These are phyloP conservation scores for Xiphydria camelus DNA, from an alignment of 2,888 invertebrate species.

Conservation along the genomic window DNA sequence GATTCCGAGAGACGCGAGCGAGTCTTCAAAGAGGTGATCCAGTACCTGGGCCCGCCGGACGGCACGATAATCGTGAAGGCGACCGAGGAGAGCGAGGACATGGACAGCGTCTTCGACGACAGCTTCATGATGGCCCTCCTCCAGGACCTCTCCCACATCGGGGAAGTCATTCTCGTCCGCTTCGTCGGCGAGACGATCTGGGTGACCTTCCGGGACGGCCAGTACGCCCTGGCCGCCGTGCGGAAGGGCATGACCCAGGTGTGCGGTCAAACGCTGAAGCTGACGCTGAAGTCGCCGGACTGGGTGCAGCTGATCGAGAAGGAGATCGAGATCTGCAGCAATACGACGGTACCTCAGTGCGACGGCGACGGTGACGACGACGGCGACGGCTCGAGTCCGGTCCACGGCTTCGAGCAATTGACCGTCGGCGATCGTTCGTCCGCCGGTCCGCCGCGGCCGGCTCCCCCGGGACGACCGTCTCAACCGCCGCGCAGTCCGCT, in stretches of 20 bases:
- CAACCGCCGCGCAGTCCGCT: slow-evolving; percentile 50
- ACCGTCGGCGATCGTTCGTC: slow-evolving; percentile 61
- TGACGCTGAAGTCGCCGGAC: slow-evolving; percentile 80
- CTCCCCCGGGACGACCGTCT: slow-evolving; percentile 54
- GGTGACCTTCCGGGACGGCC: slow-evolving; percentile 90
- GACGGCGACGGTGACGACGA: slow-evolving; percentile 40
- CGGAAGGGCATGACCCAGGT: slow-evolving; percentile 63
- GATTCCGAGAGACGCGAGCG: slow-evolving; percentile 75
- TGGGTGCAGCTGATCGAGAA: slow-evolving; percentile 83
- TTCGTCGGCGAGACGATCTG: slow-evolving; percentile 89
- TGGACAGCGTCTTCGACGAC: slow-evolving; percentile 74
- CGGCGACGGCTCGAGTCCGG: slow-evolving; percentile 43
- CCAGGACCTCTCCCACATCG: slow-evolving; percentile 80
- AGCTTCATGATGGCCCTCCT: slow-evolving; percentile 78
- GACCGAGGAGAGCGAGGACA: slow-evolving; percentile 61
- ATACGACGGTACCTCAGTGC: slow-evolving; percentile 81
- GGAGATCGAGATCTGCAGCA: slow-evolving; percentile 82
- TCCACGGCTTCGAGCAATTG: slow-evolving; percentile 59
- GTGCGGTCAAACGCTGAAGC: slow-evolving; percentile 68
- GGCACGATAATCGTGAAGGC: slow-evolving; percentile 82
- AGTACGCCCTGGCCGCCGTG: slow-evolving; percentile 78
- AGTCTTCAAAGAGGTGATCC: slow-evolving; percentile 83
- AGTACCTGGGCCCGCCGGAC: slow-evolving; percentile 91
- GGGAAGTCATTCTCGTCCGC: slow-evolving; percentile 87
- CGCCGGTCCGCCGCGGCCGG: slow-evolving; percentile 62